Evolutionary conservation across 2,888 invertebrate species (phyloP), one percentile per base, ranked within the genome.

Genomic region (Strigamia transsilvanica): DNA sequence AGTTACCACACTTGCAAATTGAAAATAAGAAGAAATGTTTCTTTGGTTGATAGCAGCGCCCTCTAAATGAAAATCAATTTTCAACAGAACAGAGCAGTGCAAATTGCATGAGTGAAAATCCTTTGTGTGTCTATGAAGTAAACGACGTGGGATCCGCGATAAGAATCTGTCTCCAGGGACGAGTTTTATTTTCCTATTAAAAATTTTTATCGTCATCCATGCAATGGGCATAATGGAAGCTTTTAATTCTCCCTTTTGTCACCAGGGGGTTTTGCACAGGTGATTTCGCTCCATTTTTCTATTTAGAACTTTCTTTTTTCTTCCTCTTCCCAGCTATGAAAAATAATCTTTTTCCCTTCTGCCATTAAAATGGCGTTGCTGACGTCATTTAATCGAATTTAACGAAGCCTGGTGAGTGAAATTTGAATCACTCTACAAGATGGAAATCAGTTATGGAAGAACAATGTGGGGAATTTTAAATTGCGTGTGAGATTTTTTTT

Each of bases 61-160:
- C 46, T 46, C 46, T 46, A 46, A 46, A 46, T 46, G 13, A 46
- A 46, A 46, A 46, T 46, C 46, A 46, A 46, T 46, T 46, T 46
- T 46, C 46, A 46, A 46, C 46, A 10, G 46, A 46, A 46, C 46
- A 6, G 46, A 46, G 46, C 46, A 13, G 13, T 46, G 46, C 46
- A 46, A 46, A 46, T 46, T 46, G 46, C 46, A 46, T 46, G 46
- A 46, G 46, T 46, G 46, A 46, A 46, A 46, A 46, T 46, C 46
- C 46, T 46, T 46, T 46, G 46, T 46, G 46, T 15, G 46, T 13
- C 46, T 46, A 46, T 46, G 46, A 46, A 46, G 46, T 46, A 46
- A 46, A 46, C 46, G 46, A 46, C 46, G 46, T 46, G 46, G 46
- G 46, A 46, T 46, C 46, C 12, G 13, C 46, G 46, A 46, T 46